phyloP scores from a whole-genome alignment of 2,113 vertebrate genomes.

The Psettodes erumei region DNA sequence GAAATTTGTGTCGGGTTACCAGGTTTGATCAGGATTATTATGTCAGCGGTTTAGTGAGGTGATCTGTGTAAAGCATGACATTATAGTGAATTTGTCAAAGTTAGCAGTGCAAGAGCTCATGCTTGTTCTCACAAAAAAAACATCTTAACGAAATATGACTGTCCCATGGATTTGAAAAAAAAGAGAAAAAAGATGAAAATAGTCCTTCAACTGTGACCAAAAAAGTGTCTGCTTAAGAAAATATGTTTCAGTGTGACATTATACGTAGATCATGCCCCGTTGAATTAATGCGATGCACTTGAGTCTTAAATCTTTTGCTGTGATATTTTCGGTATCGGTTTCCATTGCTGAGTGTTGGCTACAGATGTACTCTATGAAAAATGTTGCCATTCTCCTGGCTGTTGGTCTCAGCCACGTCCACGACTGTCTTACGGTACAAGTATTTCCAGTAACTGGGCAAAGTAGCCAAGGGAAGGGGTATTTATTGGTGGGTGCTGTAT shows the following conservation, averaged over 20 bases:
- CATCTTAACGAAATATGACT: constrained; percentile 39
- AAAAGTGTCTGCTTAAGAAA: constrained; percentile 61
- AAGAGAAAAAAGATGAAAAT: constrained; percentile 40
- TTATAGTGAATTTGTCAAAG: constrained; percentile 50
- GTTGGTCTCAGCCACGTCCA: constrained; percentile 50
- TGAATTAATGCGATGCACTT: constrained; percentile 76
- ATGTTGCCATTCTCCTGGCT: constrained; percentile 49
- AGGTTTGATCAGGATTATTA: constrained; percentile 40
- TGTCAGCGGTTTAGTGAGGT: constrained; percentile 36
- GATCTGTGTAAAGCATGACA: constrained; percentile 67
- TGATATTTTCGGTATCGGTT: constrained; percentile 66
- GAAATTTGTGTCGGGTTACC: constrained; percentile 40
- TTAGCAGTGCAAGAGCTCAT: constrained; percentile 46
- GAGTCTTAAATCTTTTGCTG: constrained; percentile 79
- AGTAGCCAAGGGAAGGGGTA: constrained; percentile 75
- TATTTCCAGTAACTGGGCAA: constrained; percentile 69
- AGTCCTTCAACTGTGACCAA: constrained; percentile 80
- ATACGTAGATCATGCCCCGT: constrained; percentile 63
- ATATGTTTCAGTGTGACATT: constrained; percentile 50
- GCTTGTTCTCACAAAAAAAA: constrained; percentile 51
- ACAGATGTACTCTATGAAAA: constrained; percentile 55
- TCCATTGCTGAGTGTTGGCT: constrained; percentile 59
- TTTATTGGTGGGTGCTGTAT: constrained; percentile 77
- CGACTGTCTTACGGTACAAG: constrained; percentile 77
- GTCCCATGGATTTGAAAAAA: constrained; percentile 47